Base-by-base conservation (phyloP, 2,888 invertebrate genomes). In the Frankliniella intonsa region DNA sequence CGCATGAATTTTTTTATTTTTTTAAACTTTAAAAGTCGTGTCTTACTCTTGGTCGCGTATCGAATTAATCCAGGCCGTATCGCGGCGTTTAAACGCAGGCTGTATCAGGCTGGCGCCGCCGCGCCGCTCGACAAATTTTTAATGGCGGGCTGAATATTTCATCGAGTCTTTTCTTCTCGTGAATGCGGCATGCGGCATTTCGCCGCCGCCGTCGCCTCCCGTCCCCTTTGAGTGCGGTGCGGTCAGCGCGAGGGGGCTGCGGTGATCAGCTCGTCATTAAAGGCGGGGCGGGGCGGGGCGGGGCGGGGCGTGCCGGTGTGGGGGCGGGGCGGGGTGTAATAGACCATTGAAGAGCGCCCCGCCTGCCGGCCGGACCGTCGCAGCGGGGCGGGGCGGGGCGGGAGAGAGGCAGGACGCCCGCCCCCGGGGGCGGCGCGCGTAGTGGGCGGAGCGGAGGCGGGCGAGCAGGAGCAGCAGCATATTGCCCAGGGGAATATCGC, bases 401-500 rank as follows among this genome's bases (percentile, higher is more conserved):
- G 55, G 55, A 5, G 3, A 5, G 38, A 8, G 55, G 55, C 55
- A 8, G 55, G 55, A 17, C 55, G 55, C 12, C 51, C 51, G 51
- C 10, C 51, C 14, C 55, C 14, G 55, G 14, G 62, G 11, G 62
- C 17, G 62, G 62, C 14, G 62, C 55, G 55, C 55, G 55, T 14
- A 51, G 10, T 14, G 51, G 51, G 51, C 51, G 14, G 51, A 8
- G 55, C 12, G 17, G 55, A 55, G 55, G 14, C 55, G 14, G 55
- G 55, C 14, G 14, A 55, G 5, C 55, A 55, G 55, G 17, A 62
- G 62, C 62, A 17, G 25, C 69, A n/a, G 69, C 69, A 76, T 76
- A 76, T 76, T 76, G 69, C 69, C 69, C 69, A 1, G 25, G 69
- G 69, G 69, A 76, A 76, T 76, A 76, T 76, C 69, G 69, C 69